These are phyloP conservation scores for Patiria pectinifera DNA, from an alignment of 53 echinoderm and acorn worm species.

Conservation along the genomic window DNA sequence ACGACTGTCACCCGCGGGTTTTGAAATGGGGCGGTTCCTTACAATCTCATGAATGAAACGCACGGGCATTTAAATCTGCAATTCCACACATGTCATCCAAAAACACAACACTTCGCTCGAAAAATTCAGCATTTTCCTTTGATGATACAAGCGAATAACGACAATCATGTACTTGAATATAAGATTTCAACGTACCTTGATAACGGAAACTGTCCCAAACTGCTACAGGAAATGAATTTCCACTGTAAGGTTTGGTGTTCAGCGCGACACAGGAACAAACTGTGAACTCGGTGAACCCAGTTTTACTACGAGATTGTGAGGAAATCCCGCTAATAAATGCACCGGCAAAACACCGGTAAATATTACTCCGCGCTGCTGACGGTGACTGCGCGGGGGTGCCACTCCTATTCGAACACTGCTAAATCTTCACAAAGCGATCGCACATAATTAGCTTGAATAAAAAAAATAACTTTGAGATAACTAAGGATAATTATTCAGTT, in stretches of 20 bases:
- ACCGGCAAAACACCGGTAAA: constrained; percentile 31
- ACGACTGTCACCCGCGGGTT: constrained; percentile 8
- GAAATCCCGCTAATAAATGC: constrained; percentile 63
- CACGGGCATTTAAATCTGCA: constrained; percentile 47
- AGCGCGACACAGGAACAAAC: not conserved
- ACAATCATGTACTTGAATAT: not conserved
- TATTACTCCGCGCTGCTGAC: constrained; percentile 37
- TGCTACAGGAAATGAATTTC: not conserved
- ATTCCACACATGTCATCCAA: constrained; percentile 43
- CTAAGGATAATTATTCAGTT: too few species aligned
- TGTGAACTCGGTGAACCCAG: constrained; percentile 25
- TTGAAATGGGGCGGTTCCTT: constrained; percentile 48
- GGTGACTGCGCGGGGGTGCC: constrained; percentile 40
- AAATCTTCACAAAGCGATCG: not conserved
- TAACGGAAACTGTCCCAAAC: not conserved
- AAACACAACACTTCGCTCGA: not conserved
- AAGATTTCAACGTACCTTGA: not conserved
- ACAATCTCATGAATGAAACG: constrained; percentile 45
- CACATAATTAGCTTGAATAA: not conserved
- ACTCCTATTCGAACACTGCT: not conserved
- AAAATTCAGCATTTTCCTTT: not conserved
- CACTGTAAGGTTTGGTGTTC: not conserved
- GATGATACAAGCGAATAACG: not conserved
- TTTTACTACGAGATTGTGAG: constrained; percentile 51
- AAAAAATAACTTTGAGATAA: not conserved